Conservation (phyloP, 1,140 invertebrate genomes). For the Agrypnia vestita region DNA sequence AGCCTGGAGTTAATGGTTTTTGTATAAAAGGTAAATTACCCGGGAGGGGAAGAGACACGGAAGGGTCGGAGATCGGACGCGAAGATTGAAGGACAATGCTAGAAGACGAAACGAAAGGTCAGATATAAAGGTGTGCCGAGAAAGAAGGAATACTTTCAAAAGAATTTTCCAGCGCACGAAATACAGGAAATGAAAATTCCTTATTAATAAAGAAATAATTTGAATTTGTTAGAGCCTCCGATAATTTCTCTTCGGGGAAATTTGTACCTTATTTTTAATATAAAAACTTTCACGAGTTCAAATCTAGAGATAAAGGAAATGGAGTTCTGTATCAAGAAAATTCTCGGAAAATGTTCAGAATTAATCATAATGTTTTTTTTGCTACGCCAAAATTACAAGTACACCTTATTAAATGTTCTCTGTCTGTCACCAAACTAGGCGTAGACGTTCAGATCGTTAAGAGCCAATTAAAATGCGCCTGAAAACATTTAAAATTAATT, state of each 20-base stretch:
- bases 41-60: not conserved
- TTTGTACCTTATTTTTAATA: constrained; percentile 1
- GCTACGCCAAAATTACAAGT: too few relatives aligned
- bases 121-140: constrained; percentile 4
- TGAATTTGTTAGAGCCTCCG: constrained; percentile 14
- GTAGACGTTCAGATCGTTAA: too few relatives aligned
- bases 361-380: too few relatives aligned
- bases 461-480: too few relatives aligned
- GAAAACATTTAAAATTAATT: too few relatives aligned
- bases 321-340: not conserved
- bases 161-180: not conserved
- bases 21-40: too few relatives aligned
- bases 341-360: too few relatives aligned
- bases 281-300: not conserved
- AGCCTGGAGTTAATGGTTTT: too few relatives aligned
- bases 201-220: constrained; percentile 33
- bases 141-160: not conserved
- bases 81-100: not conserved
- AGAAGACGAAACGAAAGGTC: not conserved
- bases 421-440: too few relatives aligned
- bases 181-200: constrained; percentile 27
- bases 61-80: not conserved
- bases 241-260: not conserved
- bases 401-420: too few relatives aligned
- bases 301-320: not conserved